phyloP scores from a whole-genome alignment of 1,140 invertebrate genomes.

The Triops longicaudatus region DNA sequence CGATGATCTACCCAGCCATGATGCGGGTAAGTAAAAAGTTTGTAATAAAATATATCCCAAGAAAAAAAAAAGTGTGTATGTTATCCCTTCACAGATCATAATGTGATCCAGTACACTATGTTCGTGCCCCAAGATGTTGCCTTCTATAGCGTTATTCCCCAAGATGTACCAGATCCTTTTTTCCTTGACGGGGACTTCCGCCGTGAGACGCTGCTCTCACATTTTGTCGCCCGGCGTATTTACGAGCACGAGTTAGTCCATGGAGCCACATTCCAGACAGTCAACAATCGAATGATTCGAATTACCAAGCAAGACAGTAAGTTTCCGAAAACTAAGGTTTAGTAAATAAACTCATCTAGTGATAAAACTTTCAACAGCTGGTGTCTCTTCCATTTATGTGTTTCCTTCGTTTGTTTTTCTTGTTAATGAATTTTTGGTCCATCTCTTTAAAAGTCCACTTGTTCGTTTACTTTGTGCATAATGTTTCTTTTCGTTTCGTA shows the following conservation, averaged over 20 bases:
- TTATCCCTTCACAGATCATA: conserved; percentile 34
- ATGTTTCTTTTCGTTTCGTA: no score
- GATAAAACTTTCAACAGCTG: no score
- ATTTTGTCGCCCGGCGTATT: conserved; percentile 51
- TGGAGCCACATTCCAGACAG: conserved; percentile 43
- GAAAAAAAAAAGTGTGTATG: no score
- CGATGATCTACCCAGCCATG: conserved; percentile 49
- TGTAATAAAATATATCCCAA: conserved; percentile 1
- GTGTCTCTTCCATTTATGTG: no score
- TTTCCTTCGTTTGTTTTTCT: background rate
- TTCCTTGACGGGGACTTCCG: conserved; percentile 44
- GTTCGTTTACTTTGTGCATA: no score
- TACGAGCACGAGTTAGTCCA: conserved; percentile 50
- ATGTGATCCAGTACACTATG: conserved; percentile 45
- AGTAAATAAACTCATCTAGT: no score
- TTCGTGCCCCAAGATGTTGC: conserved; percentile 52
- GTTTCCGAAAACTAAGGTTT: background rate
- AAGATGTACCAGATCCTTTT: conserved; percentile 48
- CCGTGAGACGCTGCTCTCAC: conserved; percentile 49
- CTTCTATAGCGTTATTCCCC: conserved; percentile 47
- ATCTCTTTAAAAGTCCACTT: no score
- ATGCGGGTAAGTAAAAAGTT: conserved; percentile 40
- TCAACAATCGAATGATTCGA: conserved; percentile 47
- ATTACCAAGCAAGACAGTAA: conserved; percentile 44
- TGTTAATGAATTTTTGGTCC: background rate